Conservation (phyloP, 2,797 vertebrate species). For the Neopelma chrysocephalum region DNA sequence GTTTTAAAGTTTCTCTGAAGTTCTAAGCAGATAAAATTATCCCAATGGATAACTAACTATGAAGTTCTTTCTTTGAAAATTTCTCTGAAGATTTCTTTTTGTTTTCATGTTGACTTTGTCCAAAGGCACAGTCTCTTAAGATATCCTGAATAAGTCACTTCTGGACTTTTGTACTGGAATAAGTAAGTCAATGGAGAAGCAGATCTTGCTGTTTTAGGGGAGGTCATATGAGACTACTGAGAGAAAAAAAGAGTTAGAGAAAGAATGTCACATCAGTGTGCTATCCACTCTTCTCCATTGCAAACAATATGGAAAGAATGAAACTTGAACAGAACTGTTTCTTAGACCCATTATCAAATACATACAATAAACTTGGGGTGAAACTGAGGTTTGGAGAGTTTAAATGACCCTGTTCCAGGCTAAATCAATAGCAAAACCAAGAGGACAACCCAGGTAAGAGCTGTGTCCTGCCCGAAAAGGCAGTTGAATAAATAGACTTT, state of each 20-base stretch:
- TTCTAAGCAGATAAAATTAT: neutral
- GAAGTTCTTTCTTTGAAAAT: neutral
- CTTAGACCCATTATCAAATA: neutral
- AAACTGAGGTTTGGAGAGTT: neutral
- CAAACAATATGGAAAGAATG: neutral
- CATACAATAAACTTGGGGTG: neutral
- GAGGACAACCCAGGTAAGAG: neutral
- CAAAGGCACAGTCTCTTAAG: neutral
- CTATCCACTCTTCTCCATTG: neutral
- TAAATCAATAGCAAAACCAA: neutral
- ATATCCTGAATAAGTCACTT: neutral
- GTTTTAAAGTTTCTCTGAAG: neutral
- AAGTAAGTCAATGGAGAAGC: neutral
- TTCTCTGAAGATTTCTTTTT: neutral
- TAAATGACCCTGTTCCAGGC: neutral
- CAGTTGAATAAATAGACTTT: constrained; percentile 59
- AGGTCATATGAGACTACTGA: neutral
- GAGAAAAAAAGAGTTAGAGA: neutral
- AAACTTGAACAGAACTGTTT: neutral
- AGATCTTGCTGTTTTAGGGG: neutral
- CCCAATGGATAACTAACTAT: neutral
- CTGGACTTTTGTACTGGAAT: neutral
- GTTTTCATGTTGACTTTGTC: neutral
- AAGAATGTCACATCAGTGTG: neutral
- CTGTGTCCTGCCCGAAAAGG: neutral